Evolutionary conservation across 2,113 vertebrate genomes (phyloP), one percentile per base, ranked within the genome.

Genomic region (Hypomesus transpacificus): DNA sequence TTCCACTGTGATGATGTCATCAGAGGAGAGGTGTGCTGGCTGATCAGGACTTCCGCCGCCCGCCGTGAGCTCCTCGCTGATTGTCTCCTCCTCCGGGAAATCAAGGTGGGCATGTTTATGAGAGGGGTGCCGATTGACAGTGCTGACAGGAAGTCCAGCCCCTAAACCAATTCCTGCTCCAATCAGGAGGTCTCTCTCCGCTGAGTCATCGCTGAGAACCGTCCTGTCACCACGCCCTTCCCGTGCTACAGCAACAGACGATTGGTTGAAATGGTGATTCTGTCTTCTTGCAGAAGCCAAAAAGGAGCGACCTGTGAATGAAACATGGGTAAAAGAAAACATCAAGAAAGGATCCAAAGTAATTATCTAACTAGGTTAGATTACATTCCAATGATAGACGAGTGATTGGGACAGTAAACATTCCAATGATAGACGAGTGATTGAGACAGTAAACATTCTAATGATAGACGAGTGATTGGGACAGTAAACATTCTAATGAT

Each of bases 1-100:
- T 63, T 93, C 92, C 0, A 95, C 91, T 2, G 93, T 93, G 21
- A 94, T 89, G 46, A 92, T 87, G 1, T 87, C 90, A 0, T 87
- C 84, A 0, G 84, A 79, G 68, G 79, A 46, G 4, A 80, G 81
- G 80, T 85, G 84, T 28, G 80, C 78, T 0, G 80, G 85, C 59
- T 89, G 87, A 70, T 87, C 86, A 26, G 85, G 84, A 50, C 85
- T 85, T 0, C 75, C 89, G 4, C 86, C 88, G 20, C 88, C 89
- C 0, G 87, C 89, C 0, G 86, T 89, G 7, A 90, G 76, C 77
- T 91, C 89, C 66, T 91, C 87, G 1, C 17, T 74, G 7, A 65
- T 65, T 7, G 83, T 75, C 1, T 86, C 85, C 16, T 91, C 89
- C 39, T 91, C 87, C 4, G 51, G 76, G 8, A 88, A 77, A 54